These are phyloP conservation scores for Salticus scenicus DNA, from an alignment of 2,888 invertebrate genomes.

Conservation along the genomic window DNA sequence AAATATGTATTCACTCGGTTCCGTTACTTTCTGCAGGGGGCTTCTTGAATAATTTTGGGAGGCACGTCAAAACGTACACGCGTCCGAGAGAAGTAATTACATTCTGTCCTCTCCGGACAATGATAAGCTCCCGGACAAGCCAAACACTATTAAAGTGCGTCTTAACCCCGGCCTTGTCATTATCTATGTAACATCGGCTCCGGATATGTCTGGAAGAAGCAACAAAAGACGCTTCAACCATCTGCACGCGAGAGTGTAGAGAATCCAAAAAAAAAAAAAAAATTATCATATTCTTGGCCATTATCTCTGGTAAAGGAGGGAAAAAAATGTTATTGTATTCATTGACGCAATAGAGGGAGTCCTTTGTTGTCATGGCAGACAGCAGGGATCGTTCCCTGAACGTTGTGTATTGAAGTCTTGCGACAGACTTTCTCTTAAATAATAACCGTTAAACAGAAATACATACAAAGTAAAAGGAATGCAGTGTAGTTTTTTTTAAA, in stretches of 20 bases:
- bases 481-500: neutral
- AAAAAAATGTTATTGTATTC: constrained; percentile 36
- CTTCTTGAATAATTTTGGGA: constrained; percentile 31
- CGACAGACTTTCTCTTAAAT: neutral
- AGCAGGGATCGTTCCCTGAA: constrained; percentile 22
- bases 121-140: constrained; percentile 67
- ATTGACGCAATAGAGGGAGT: constrained; percentile 39
- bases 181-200: constrained; percentile 62
- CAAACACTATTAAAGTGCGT: constrained; percentile 64
- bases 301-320: constrained; percentile 24
- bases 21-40: neutral
- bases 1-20: no score
- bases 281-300: constrained; percentile 32
- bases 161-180: constrained; percentile 66
- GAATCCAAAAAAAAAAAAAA: no score
- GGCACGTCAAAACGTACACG: constrained; percentile 46
- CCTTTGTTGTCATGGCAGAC: constrained; percentile 49
- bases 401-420: neutral
- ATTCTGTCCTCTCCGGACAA: constrained; percentile 60
- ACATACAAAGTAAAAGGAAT: neutral
- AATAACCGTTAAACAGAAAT: neutral
- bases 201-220: constrained; percentile 54
- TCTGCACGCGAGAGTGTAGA: constrained; percentile 26
- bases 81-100: constrained; percentile 61
- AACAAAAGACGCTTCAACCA: constrained; percentile 40